Evolutionary conservation across 2,797 vertebrate genomes (phyloP), one percentile per base, ranked within the genome.

Genomic region (Aphelocoma californica): DNA sequence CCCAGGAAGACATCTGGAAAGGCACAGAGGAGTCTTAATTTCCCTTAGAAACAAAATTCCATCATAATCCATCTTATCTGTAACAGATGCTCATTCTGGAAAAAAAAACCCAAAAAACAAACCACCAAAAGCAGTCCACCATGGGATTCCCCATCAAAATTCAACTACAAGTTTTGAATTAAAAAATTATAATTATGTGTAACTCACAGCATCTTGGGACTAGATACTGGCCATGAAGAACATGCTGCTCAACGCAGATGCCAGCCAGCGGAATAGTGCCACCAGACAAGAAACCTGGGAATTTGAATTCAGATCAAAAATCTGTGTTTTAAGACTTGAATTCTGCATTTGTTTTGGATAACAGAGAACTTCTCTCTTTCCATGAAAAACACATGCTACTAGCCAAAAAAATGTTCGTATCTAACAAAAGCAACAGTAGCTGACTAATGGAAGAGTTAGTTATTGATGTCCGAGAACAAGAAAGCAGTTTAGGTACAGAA

Each of bases 1-100:
- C 67, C 67, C 64, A 94, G 67, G 21, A 96, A 84, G 78, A 93
- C 3, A 7, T 93, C 92, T 96, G 91, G 61, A 92, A 79, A 87
- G 45, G 47, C 44, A 62, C 36, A 75, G 2, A 81, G 64, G 58
- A 66, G 86, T 91, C 34, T 72, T 69, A 72, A 86, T 81, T 84
- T 44, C 58, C 74, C 66, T 79, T 70, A 86, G 80, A 94, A 92
- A 23, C 25, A 90, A 48, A 80, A 89, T 87, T 77, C 36, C 45
- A 34, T 62, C 4, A 4, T 56, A 84, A 92, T 93, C 87, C 81
- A 92, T 14, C 20, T 72, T 94, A 92, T 92, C 74, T 82, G n/a
- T 81, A 92, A 88, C 78, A 92, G 58, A 90, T 93, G 66, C 14
- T 86, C 40, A 61, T 66, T 94, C 91, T 51, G 5, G 8, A 32